These are phyloP conservation scores for Sarcophilus harrisii DNA, from an alignment of 2,797 vertebrate genomes.

Conservation along the genomic window DNA sequence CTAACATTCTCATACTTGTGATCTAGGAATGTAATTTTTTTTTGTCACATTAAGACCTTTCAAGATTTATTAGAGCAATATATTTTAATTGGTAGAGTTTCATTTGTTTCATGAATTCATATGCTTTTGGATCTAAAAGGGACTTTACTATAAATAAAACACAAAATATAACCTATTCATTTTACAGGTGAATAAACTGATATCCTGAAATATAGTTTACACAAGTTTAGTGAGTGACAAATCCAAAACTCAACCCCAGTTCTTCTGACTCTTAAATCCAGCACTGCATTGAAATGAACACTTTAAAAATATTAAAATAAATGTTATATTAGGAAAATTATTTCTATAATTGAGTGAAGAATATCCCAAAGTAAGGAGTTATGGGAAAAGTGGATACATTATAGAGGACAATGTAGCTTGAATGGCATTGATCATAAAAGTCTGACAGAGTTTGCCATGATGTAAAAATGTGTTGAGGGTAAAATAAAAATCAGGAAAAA, in stretches of 20 bases:
- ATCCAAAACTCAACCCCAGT: not conserved
- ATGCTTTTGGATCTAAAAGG: not conserved
- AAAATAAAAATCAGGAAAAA: not conserved
- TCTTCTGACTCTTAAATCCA: not conserved
- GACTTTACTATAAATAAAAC: not conserved
- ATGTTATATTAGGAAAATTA: not conserved
- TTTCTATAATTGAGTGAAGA: not conserved
- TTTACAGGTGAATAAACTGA: not conserved
- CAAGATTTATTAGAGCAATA: not conserved
- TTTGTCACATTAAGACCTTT: not conserved
- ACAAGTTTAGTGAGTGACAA: not conserved
- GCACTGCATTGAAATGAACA: not conserved
- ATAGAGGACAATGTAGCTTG: not conserved
- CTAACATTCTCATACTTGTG: not conserved
- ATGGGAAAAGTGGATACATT: not conserved
- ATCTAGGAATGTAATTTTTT: not conserved
- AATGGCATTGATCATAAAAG: not conserved
- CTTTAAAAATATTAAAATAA: not conserved
- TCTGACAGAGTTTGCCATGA: slow-evolving; percentile 23
- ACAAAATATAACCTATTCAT: not conserved
- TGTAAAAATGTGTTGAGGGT: not conserved
- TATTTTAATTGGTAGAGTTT: not conserved
- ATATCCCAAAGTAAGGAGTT: not conserved
- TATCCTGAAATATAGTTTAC: not conserved
- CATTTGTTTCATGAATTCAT: not conserved